phyloP scores from a whole-genome alignment of 2,797 vertebrate genomes.

The Falco concolor region DNA sequence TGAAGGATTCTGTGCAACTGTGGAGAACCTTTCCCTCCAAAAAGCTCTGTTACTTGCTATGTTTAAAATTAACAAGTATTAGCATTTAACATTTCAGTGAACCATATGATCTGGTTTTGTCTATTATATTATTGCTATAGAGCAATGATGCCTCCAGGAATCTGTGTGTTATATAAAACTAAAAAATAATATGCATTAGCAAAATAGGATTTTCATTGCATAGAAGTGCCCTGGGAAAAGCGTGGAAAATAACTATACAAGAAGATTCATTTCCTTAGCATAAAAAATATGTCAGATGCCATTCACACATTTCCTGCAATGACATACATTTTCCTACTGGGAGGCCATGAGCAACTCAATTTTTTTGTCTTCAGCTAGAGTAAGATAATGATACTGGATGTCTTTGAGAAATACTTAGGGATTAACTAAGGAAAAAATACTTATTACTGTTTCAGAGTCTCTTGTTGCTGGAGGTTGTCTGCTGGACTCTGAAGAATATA shows the following conservation, averaged over 20 bases:
- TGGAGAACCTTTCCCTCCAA: neutral
- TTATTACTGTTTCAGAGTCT: neutral
- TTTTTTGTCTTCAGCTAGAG: neutral
- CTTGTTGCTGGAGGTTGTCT: neutral
- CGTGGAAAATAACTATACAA: neutral
- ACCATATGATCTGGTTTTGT: neutral
- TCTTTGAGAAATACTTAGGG: neutral
- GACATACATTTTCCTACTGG: slow-evolving; percentile 3
- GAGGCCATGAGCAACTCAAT: neutral
- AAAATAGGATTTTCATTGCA: neutral
- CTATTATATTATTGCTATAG: neutral
- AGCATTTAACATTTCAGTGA: neutral
- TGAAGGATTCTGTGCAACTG: neutral
- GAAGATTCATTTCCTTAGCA: neutral
- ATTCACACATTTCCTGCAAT: neutral
- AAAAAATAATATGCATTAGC: neutral
- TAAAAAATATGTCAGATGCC: neutral
- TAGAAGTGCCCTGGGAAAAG: neutral
- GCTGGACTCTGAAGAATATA: neutral
- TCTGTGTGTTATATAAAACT: neutral
- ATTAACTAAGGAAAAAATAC: neutral
- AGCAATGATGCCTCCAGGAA: neutral
- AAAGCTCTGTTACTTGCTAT: neutral
- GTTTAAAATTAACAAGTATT: neutral
- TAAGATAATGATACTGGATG: neutral